Percentiles rank a stretch among this genome's conserved stretches.
phyloP scores from a whole-genome alignment of 2,888 invertebrate genomes.

The Ariolimax columbianus region DNA sequence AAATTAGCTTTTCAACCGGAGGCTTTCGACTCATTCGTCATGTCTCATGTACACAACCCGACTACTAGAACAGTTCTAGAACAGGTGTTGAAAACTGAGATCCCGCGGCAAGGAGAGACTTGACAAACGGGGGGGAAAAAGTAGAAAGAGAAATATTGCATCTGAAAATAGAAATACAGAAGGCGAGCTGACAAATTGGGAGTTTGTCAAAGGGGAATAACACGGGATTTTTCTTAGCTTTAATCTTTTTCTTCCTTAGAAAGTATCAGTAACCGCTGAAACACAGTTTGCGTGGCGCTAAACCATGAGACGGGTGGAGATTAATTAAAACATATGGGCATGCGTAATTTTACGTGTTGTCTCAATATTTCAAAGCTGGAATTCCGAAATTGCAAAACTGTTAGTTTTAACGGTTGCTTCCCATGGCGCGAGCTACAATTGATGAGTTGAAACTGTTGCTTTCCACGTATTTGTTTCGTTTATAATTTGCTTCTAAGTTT shows the following conservation, averaged over 20 bases:
- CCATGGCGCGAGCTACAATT: constrained; percentile 20
- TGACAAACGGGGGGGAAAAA: background rate
- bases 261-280: constrained; percentile 17
- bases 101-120: background rate
- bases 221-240: background rate
- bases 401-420: constrained; percentile 42
- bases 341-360: constrained; percentile 33
- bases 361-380: constrained; percentile 41
- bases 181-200: constrained; percentile 5
- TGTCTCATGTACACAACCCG: constrained; percentile 40
- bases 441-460: constrained; percentile 38
- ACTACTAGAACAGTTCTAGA: constrained; percentile 29
- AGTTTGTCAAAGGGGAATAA: constrained; percentile 35
- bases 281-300: constrained; percentile 21
- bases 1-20: constrained; percentile 35
- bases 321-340: constrained; percentile 43
- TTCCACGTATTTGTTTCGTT: constrained; percentile 28
- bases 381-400: constrained; percentile 42
- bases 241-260: background rate
- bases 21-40: constrained; percentile 35
- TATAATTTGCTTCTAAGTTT: constrained; percentile 30
- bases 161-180: constrained; percentile 19
- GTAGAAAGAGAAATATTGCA: constrained; percentile 30
- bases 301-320: constrained; percentile 31
- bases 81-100: constrained; percentile 42